phyloP scores from a whole-genome alignment of 2,113 vertebrate species.

The Chamaea fasciata region DNA sequence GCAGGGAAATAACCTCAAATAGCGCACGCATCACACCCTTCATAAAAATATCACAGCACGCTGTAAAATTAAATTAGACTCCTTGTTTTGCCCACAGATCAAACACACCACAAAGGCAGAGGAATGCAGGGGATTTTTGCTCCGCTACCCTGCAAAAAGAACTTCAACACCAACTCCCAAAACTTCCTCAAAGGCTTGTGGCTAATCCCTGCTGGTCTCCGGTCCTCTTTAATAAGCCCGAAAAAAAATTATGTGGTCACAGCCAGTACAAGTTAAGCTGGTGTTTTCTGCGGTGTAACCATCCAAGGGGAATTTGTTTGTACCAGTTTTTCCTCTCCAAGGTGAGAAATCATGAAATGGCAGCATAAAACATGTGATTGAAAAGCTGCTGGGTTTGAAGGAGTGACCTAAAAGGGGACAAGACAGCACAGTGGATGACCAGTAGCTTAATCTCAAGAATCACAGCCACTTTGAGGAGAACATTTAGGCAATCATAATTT shows the following conservation, averaged over 20 bases:
- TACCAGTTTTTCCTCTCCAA: background rate
- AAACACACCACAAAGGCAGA: conserved; percentile 22
- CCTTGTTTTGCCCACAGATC: conserved; percentile 31
- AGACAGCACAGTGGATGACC: background rate
- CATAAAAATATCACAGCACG: conserved; percentile 33
- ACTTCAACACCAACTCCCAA: background rate
- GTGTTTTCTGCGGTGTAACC: background rate
- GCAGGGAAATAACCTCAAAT: background rate
- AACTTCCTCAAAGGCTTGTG: conserved; percentile 24
- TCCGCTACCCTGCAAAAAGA: background rate
- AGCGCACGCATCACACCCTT: background rate
- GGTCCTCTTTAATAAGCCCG: conserved; percentile 9
- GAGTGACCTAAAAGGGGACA: background rate
- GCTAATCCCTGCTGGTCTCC: background rate
- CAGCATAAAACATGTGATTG: background rate
- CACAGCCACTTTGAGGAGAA: background rate
- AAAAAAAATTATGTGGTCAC: background rate
- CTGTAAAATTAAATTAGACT: conserved; percentile 32
- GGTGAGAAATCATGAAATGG: background rate
- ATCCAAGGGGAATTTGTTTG: background rate
- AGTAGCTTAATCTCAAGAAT: background rate
- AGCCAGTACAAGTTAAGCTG: background rate
- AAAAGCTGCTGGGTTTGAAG: background rate
- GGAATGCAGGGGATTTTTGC: conserved; percentile 32
- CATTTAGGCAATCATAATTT: background rate